Conservation (phyloP, 1,140 invertebrate genomes). For the Scaptomyza hsui region DNA sequence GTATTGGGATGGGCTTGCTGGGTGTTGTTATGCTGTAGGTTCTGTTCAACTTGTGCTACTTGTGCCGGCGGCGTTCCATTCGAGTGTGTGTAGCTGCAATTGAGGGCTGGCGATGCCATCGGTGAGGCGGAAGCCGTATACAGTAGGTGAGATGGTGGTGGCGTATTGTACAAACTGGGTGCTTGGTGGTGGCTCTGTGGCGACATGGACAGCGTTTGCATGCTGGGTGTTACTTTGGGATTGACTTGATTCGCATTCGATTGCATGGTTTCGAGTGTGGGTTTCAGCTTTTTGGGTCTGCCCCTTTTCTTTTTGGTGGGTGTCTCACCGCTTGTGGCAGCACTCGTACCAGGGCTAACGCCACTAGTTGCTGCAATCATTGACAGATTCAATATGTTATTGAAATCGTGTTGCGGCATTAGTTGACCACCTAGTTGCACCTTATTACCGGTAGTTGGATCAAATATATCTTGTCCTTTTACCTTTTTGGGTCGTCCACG, state of each 20-base stretch:
- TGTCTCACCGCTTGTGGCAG: conserved; percentile 72
- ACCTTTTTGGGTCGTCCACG: conserved; percentile 94
- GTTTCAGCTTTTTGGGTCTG: conserved; percentile 92
- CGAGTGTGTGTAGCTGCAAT: conserved; percentile 67
- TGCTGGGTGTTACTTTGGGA: conserved; percentile 5
- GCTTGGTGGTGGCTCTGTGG: conserved; percentile 66
- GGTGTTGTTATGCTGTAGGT: conserved; percentile 30
- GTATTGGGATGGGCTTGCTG: conserved; percentile 6
- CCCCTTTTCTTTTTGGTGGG: conserved; percentile 92
- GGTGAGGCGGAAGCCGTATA: conserved; percentile 70
- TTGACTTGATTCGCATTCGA: not conserved
- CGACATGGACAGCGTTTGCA: conserved; percentile 54
- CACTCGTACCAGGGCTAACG: not conserved
- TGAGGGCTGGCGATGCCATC: conserved; percentile 71
- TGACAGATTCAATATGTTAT: conserved; percentile 76
- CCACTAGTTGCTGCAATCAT: conserved; percentile 43
- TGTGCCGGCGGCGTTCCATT: conserved; percentile 15
- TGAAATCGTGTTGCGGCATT: conserved; percentile 59
- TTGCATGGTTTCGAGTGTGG: conserved; percentile 77
- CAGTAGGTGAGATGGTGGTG: conserved; percentile 64
- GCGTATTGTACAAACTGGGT: conserved; percentile 65
- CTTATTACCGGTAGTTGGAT: conserved; percentile 44
- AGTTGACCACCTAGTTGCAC: conserved; percentile 12
- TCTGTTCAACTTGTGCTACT: not conserved
- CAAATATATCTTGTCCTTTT: conserved; percentile 86